These are phyloP conservation scores for Yponomeuta cagnagella DNA, from an alignment of 2,888 invertebrate genomes.

Conservation along the genomic window DNA sequence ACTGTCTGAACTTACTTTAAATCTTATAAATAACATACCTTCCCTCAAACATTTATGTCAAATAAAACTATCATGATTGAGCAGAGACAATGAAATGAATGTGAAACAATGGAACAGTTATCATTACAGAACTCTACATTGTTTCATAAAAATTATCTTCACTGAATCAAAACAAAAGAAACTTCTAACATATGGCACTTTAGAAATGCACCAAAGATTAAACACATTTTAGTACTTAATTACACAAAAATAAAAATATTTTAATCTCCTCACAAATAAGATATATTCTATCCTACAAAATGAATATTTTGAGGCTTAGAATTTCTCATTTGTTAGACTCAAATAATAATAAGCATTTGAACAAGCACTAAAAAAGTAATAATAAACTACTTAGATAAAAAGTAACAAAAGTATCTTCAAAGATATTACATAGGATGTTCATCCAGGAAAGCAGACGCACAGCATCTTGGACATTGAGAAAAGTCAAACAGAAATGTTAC, in stretches of 20 bases:
- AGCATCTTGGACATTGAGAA: constrained; percentile 66
- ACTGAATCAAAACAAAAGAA: neutral
- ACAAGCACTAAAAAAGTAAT: neutral
- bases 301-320: constrained; percentile 2
- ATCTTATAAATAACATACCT: neutral
- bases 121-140: neutral
- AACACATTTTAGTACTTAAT: neutral
- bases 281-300: neutral
- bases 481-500: constrained; percentile 68
- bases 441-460: constrained; percentile 53
- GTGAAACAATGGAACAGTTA: neutral
- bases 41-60: neutral
- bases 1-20: neutral
- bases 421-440: constrained; percentile 37
- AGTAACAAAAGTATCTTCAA: neutral
- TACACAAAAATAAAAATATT: neutral
- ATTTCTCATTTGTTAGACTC: neutral
- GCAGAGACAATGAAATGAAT: neutral
- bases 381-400: constrained; percentile 1
- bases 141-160: neutral
- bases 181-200: neutral
- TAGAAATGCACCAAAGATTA: neutral
- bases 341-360: neutral
- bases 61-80: neutral
- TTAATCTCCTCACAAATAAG: neutral